These are phyloP conservation scores for Molanna angustata DNA, from an alignment of 2,888 invertebrate species.

Conservation along the genomic window DNA sequence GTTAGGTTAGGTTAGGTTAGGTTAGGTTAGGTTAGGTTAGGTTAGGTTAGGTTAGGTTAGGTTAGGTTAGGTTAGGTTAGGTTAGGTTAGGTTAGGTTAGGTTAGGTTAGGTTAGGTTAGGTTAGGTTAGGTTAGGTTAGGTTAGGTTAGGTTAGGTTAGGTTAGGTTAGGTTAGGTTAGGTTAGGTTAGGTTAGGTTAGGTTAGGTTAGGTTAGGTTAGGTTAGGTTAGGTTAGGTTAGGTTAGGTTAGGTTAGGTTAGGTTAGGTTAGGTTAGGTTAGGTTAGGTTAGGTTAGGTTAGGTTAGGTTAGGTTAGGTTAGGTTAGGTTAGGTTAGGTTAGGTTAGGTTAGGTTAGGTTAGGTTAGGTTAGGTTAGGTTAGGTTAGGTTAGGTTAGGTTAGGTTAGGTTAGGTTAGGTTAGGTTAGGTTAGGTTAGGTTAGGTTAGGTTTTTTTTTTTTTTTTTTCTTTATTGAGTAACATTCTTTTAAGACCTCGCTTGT, in stretches of 20 bases:
- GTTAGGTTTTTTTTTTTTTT: too few species aligned
- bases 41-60: background rate
- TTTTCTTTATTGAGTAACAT: too few species aligned
- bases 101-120: background rate
- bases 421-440: background rate
- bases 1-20: background rate
- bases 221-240: background rate
- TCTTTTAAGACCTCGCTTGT: too few species aligned
- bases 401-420: background rate
- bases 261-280: background rate
- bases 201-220: background rate
- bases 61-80: background rate
- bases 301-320: background rate
- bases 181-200: background rate
- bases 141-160: background rate
- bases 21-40: background rate
- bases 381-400: background rate
- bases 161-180: background rate
- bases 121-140: background rate
- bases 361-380: background rate
- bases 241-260: background rate
- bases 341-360: background rate
- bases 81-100: background rate
- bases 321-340: background rate
- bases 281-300: background rate